A percentile compares a stretch with the other conserved stretches of the same genome.
phyloP scores from a whole-genome alignment of 2,797 vertebrate species.

The Parauchenoglanis punctatus region DNA sequence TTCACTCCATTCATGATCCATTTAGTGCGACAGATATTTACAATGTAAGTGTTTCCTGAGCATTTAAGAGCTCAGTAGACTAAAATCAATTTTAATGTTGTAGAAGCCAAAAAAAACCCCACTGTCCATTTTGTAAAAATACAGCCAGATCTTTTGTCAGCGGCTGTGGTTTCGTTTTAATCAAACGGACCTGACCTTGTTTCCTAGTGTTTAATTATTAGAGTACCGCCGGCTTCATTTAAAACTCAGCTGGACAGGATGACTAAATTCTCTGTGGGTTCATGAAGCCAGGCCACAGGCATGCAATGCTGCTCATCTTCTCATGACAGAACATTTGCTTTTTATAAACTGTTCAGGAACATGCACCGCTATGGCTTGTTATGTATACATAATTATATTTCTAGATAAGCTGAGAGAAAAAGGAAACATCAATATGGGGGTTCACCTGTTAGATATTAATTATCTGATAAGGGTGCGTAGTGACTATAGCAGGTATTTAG shows the following conservation, averaged over 20 bases:
- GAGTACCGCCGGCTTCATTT: slow-evolving; percentile 48
- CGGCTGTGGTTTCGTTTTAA: slow-evolving; percentile 6
- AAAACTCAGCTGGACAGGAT: slow-evolving; percentile 44
- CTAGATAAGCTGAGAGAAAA: neutral
- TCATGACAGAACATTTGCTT: slow-evolving; percentile 36
- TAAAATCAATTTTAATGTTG: slow-evolving; percentile 10
- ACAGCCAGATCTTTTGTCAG: neutral
- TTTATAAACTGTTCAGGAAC: slow-evolving; percentile 26
- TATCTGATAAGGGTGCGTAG: neutral
- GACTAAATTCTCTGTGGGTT: slow-evolving; percentile 38
- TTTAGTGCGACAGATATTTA: neutral
- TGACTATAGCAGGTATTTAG: neutral
- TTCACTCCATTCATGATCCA: neutral
- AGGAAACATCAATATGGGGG: too few species aligned
- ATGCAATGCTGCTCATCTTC: slow-evolving; percentile 13
- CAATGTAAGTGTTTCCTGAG: neutral
- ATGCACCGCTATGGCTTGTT: neutral
- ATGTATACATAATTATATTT: neutral
- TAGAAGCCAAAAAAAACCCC: neutral
- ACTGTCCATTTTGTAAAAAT: neutral
- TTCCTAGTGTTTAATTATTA: slow-evolving; percentile 37
- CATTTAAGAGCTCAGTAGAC: neutral
- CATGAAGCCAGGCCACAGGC: slow-evolving; percentile 33
- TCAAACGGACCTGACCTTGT: slow-evolving; percentile 33
- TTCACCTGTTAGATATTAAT: neutral